Evolutionary conservation across 2,113 vertebrate species (phyloP), one percentile per base, ranked within the genome.

Genomic region (Andinoacara biseriatus): DNA sequence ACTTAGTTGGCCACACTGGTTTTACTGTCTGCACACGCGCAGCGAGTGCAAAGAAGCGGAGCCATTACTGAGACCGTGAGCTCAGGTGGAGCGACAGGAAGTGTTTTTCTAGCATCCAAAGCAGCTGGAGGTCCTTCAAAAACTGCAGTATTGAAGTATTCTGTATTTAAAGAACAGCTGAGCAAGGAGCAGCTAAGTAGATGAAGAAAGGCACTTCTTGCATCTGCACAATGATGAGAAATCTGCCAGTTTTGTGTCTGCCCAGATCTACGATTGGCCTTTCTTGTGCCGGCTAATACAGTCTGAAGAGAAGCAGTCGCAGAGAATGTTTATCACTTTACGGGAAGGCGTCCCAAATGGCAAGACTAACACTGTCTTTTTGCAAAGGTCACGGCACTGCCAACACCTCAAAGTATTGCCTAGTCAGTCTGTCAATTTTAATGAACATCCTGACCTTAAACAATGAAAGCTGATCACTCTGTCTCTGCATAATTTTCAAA

Each of bases 391-490:
- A 93, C 83, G 67, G 52, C 88, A 80, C 75, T 78, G 87, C 86
- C 89, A 88, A 86, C 85, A 86, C 81, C 83, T 91, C 87, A 89
- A 94, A 87, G 87, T 81, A 82, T 89, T 59, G 57, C 65, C 85
- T 83, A 86, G 91, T 89, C 86, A 85, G 90, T 83, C 89, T 94
- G 93, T 93, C 92, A 90, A 80, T 90, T 94, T 95, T 95, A 95
- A 95, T 95, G 93, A 95, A 95, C 89, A 91, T 77, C 58, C 79
- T 95, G 95, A 96, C 95, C 95, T 96, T 96, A 92, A 95, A 92
- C 90, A 91, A 89, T 88, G 88, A 90, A 86, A 88, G 91, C 77
- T 76, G 86, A 94, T 95, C 93, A 88, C 84, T 93, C 87, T 84
- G 88, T 77, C 54, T 52, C 13, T 86, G 85, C 84, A 88, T 93